Percentiles rank a stretch among this genome's conserved stretches.
phyloP scores from a whole-genome alignment of 30 jellyfish, hydroid and myxozoan genomes.

The Rhopilema esculentum region DNA sequence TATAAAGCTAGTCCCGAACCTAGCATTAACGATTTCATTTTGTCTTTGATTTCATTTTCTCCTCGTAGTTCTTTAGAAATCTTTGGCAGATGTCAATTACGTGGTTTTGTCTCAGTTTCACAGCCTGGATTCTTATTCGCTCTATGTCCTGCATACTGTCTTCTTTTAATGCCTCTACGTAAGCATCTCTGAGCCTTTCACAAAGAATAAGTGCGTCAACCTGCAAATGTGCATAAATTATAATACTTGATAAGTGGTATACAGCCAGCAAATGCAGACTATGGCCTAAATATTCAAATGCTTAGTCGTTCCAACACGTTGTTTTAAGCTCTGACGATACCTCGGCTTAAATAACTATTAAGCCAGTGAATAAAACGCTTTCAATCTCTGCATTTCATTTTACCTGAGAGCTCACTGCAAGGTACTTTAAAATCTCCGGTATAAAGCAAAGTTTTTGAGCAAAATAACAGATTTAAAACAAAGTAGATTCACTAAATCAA shows the following conservation, averaged over 20 bases:
- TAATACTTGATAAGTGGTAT: neutral
- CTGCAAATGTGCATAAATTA: slow-evolving; percentile 19
- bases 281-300: no score
- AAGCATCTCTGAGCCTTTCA: slow-evolving; percentile 93
- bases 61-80: slow-evolving; percentile 76
- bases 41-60: slow-evolving; percentile 66
- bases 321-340: no score
- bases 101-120: slow-evolving; percentile 68
- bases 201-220: slow-evolving; percentile 77
- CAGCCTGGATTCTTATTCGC: slow-evolving; percentile 76
- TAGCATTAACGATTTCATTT: neutral
- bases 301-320: neutral
- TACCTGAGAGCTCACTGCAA: no score
- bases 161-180: slow-evolving; percentile 84
- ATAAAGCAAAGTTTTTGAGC: no score
- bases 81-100: slow-evolving; percentile 91
- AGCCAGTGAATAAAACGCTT: no score
- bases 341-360: no score
- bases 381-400: no score
- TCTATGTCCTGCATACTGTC: slow-evolving; percentile 83
- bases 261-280: no score
- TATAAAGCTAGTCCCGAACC: no score
- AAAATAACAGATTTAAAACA: no score
- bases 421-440: no score
- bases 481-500: no score